Base-by-base conservation (phyloP, 2,888 invertebrate genomes). In the Eupithecia subfuscata region DNA sequence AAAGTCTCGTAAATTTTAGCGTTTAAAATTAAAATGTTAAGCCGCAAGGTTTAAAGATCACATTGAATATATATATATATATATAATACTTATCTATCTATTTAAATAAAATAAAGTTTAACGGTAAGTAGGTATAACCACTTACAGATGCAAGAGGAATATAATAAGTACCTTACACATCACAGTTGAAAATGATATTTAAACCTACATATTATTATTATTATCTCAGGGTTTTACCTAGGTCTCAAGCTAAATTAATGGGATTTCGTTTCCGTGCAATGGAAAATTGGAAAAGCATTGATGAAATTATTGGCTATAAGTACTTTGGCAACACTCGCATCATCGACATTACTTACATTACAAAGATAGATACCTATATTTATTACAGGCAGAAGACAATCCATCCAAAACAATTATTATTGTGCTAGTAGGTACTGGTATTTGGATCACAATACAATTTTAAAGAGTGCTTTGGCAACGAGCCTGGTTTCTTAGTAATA, bases 41-140 rank as follows among this genome's bases (percentile, higher is more conserved):
- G 63, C 70, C 70, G 65, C 56, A 67, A 67, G 30, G 22, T 67
- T 40, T 52, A 37, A 63, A 72, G n/a, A 52, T 67, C 65, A 71
- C 71, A 71, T 34, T 60, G 25, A 64, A 43, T 71, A 43, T 4
- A 40, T 5, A 70, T 25, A 60, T 45, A 70, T 16, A 25, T 63
- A 40, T 16, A 5, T 34, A 43, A 43, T 12, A 25, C 11, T 11
- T 40, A 37, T 12, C 16, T 30, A 52, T 0, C n/a, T 25, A 34
- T 0, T 1, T 18, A 56, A n/a, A 8, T 40, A n/a, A 37, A 12
- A 65, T 65, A 37, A 18, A 65, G 11, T 12, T 22, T 56, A 12
- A 9, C 37, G 37, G 22, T 18, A 6, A 52, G 11, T n/a, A 52
- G n/a, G 48, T 52, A 52, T n/a, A 52, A 18, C 8, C 16, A 34